Percentiles rank a stretch among this genome's conserved stretches.
phyloP scores from a whole-genome alignment of 2,797 vertebrate genomes.

The Muscicapa striata region DNA sequence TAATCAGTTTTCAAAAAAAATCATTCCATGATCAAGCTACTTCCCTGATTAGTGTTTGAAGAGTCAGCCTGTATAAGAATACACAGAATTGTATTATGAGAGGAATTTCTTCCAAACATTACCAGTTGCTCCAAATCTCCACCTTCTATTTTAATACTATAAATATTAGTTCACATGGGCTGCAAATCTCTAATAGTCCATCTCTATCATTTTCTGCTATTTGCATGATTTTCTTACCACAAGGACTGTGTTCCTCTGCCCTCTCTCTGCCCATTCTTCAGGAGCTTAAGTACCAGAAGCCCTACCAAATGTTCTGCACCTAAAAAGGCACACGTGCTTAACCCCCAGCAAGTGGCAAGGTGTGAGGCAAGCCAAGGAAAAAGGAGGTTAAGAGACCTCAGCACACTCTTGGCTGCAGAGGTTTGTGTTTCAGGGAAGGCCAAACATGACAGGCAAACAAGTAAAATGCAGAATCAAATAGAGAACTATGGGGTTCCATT shows the following conservation, averaged over 20 bases:
- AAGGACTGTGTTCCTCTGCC: neutral
- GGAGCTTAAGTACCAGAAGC: neutral
- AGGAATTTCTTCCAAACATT: neutral
- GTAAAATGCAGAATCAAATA: neutral
- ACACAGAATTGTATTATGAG: accelerated
- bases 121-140: neutral
- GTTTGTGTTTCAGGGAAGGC: neutral
- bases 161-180: neutral
- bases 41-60: neutral
- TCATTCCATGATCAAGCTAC: neutral
- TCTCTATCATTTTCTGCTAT: neutral
- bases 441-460: neutral
- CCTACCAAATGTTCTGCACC: neutral
- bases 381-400: neutral
- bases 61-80: accelerated
- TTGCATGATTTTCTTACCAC: neutral
- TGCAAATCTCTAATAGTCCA: neutral
- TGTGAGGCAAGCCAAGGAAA: neutral
- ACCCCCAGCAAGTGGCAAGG: neutral
- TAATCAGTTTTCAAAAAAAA: neutral
- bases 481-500: neutral
- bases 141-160: neutral
- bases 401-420: neutral
- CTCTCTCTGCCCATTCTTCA: neutral
- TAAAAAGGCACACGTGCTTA: accelerated